Evolutionary conservation across 2,797 vertebrate species (phyloP).

Genomic region (Chrysocyon brachyurus): DNA sequence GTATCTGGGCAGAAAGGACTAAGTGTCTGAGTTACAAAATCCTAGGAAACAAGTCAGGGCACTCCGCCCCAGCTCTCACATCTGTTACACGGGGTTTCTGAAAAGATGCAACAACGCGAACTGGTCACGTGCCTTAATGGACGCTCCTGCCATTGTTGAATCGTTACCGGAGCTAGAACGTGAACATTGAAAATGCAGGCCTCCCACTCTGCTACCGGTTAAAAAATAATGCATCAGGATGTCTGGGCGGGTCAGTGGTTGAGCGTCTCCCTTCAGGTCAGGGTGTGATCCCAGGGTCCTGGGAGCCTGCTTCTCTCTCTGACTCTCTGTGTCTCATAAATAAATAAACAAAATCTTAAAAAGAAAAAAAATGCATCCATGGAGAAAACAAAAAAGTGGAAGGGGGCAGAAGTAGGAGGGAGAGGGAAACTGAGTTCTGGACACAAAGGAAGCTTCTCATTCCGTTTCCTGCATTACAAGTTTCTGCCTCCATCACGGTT

Average conservation of each 20-base stretch:
- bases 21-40: not conserved
- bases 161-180: not conserved
- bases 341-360: too few species aligned
- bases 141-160: not conserved
- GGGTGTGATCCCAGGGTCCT: too few species aligned
- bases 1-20: not conserved
- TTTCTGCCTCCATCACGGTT: not conserved
- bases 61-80: not conserved
- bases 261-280: too few species aligned
- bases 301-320: too few species aligned
- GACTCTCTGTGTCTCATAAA: too few species aligned
- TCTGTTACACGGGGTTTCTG: not conserved
- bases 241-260: too few species aligned
- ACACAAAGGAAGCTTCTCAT: not conserved
- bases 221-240: not conserved
- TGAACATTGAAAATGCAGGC: not conserved
- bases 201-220: not conserved
- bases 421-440: not conserved
- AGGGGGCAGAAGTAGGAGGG: not conserved
- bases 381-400: not conserved
- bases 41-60: not conserved
- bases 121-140: not conserved
- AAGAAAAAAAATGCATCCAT: not conserved
- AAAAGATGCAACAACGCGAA: not conserved
- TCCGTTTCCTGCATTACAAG: not conserved